Evolutionary conservation across 2,113 vertebrate genomes (phyloP).

Genomic region (Pelvicachromis taeniatus): DNA sequence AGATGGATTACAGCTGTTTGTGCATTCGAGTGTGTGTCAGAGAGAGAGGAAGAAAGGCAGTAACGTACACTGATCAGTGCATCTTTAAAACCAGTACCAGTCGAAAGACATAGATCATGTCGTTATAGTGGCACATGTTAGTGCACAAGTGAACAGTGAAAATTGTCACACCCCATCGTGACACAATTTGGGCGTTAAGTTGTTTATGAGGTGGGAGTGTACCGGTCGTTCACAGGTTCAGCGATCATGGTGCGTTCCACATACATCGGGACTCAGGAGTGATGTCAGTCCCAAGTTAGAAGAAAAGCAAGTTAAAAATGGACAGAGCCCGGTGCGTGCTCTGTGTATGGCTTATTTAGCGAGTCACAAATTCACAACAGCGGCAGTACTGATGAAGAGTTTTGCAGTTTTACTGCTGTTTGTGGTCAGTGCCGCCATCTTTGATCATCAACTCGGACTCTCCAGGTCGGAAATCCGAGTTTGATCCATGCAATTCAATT

Average conservation of each 20-base stretch:
- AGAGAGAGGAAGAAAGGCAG: background rate
- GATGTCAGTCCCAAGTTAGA: background rate
- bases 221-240: background rate
- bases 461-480: no score
- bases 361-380: background rate
- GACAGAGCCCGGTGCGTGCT: background rate
- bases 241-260: background rate
- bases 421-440: background rate
- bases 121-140: background rate
- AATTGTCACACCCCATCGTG: background rate
- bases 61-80: background rate
- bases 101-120: background rate
- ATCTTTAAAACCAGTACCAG: background rate
- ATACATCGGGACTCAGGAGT: background rate
- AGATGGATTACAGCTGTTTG: slow-evolving; percentile 24
- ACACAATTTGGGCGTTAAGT: background rate
- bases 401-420: background rate
- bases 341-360: background rate
- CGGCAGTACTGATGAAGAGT: background rate
- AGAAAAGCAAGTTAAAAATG: no score
- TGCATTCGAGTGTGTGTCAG: background rate
- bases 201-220: background rate
- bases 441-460: background rate
- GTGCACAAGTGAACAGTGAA: background rate
- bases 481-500: no score